These are phyloP conservation scores for Sebastes fasciatus DNA, from an alignment of 2,113 vertebrate species.

Conservation along the genomic window DNA sequence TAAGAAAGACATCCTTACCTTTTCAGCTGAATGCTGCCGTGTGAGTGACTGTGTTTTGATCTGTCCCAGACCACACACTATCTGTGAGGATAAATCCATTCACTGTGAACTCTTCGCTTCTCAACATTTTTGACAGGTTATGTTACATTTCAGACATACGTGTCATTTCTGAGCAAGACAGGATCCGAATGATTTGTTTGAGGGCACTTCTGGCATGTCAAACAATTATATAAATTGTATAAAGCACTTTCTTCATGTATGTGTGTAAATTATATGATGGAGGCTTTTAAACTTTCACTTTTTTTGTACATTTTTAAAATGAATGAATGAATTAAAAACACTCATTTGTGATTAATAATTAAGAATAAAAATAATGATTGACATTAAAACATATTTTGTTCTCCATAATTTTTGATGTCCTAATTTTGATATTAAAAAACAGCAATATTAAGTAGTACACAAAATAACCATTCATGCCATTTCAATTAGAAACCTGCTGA, in stretches of 20 bases:
- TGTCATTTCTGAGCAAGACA: slow-evolving; percentile 74
- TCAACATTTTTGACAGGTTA: slow-evolving; percentile 75
- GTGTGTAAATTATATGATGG: not conserved
- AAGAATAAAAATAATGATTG: not conserved
- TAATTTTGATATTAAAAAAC: not conserved
- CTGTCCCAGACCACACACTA: slow-evolving; percentile 20
- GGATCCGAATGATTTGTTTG: slow-evolving; percentile 41
- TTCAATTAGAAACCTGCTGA: not conserved
- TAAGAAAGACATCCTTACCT: slow-evolving; percentile 62
- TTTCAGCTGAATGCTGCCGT: slow-evolving; percentile 41
- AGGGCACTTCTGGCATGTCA: slow-evolving; percentile 8
- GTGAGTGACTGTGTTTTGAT: slow-evolving; percentile 49
- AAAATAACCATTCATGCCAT: not conserved
- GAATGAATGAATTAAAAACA: not conserved
- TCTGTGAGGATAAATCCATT: slow-evolving; percentile 64
- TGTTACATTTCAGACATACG: slow-evolving; percentile 80
- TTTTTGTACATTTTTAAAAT: not conserved
- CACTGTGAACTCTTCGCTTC: slow-evolving; percentile 47
- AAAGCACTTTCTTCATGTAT: not conserved
- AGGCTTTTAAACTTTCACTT: not conserved
- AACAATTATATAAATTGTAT: not conserved
- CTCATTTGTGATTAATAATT: not conserved
- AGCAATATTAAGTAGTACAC: not conserved
- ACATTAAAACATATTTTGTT: not conserved
- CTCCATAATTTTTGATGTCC: not conserved